A percentile compares a stretch with the other conserved stretches of the same genome.
Conservation (phyloP, 2,113 vertebrate genomes). For the Bagarius yarrelli region DNA sequence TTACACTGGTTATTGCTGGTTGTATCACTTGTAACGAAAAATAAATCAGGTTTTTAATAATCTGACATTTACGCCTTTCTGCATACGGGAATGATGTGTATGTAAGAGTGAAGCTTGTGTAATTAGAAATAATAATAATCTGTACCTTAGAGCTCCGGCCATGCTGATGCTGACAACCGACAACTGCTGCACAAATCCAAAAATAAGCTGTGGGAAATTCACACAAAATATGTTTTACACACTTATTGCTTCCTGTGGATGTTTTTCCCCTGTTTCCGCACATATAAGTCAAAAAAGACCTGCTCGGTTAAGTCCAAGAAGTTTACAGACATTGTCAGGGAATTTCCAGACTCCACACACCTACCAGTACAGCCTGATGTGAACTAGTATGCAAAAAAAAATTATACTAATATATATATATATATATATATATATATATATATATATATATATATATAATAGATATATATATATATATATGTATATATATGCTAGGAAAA, state of each 20-base stretch:
- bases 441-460: no score
- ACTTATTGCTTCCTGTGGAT: conserved; percentile 52
- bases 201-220: conserved; percentile 42
- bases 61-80: neutral
- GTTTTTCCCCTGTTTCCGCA: conserved; percentile 39
- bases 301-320: conserved; percentile 41
- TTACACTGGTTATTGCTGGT: neutral
- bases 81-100: neutral
- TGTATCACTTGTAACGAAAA: neutral
- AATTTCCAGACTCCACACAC: conserved; percentile 48
- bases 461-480: no score
- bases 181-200: conserved; percentile 30
- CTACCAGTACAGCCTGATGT: neutral
- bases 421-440: no score
- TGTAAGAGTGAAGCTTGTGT: neutral
- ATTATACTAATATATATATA: no score
- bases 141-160: conserved; percentile 69
- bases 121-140: neutral
- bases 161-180: conserved; percentile 59
- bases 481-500: neutral
- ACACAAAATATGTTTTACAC: conserved; percentile 29
- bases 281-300: conserved; percentile 22
- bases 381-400: neutral
- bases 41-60: neutral
- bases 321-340: conserved; percentile 41